Evolutionary conservation across 2,113 vertebrate species (phyloP), one percentile per base, ranked within the genome.

Genomic region (Falco punctatus): DNA sequence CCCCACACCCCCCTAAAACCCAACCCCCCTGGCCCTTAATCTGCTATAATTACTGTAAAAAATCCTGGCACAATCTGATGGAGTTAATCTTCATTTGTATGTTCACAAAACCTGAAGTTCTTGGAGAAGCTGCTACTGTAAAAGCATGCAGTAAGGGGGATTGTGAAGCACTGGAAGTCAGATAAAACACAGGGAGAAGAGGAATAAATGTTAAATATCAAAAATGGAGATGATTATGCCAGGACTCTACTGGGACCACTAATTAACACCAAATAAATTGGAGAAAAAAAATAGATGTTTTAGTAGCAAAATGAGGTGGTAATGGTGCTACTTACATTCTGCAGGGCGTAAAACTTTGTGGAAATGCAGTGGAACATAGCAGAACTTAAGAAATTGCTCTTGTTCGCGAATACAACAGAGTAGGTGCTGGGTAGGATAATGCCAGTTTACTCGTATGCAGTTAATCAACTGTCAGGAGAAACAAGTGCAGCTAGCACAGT

Each of bases 371-470:
- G 15, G 30, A 18, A 40, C 2, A 2, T 16, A 42, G 26, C 38
- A 57, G 65, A 88, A 66, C 3, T 44, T 61, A 4, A 62, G 23
- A 42, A 77, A 48, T 33, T 6, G 15, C 33, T 51, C n/a, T 9
- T 46, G 22, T 59, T 83, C 52, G 51, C 24, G 33, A 38, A 11
- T 20, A 16, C 33, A 70, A 9, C 9, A 6, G 24, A 33, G 40
- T 30, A 48, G 46, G 23, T 59, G 8, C 11, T n/a, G 62, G 4
- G 11, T 52, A 21, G 40, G 19, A 11, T 81, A 73, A 42, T 51
- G 32, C 7, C 21, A 19, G 0, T 48, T 82, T 44, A 44, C 2
- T 57, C 3, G 2, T 9, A n/a, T 0, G 4, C 32, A 42, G 33
- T 51, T 86, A 14, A 58, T 70, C 26, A 59, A 11, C 46, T 46